Percentiles rank a stretch among this genome's conserved stretches.
Conservation (phyloP, 2,888 invertebrate genomes). For the Masnerella sp. region DNA sequence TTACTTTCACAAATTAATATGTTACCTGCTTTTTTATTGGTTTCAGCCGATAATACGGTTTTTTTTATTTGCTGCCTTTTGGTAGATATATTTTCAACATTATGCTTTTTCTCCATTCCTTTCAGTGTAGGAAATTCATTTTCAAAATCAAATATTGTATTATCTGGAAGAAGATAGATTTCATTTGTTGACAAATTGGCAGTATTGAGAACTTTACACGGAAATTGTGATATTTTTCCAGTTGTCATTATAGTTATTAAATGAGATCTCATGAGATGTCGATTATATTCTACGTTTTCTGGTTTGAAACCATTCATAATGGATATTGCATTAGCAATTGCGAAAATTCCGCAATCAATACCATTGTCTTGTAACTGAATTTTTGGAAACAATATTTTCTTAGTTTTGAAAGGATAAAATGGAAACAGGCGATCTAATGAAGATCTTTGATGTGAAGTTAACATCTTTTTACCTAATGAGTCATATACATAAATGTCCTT, state of each 20-base stretch:
- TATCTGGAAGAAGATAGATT: too few species aligned
- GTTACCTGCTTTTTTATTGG: too few species aligned
- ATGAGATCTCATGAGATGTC: conserved; percentile 54
- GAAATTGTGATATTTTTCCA: background rate
- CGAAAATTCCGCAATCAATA: conserved; percentile 36
- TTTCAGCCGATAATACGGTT: too few species aligned
- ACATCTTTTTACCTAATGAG: conserved; percentile 3
- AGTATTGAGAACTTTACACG: background rate
- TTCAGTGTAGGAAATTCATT: too few species aligned
- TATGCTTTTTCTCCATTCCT: too few species aligned
- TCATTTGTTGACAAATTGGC: too few species aligned
- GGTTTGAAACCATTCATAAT: conserved; percentile 23
- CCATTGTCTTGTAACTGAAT: conserved; percentile 28
- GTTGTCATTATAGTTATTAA: conserved; percentile 11
- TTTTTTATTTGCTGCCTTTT: too few species aligned
- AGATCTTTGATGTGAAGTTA: conserved; percentile 9
- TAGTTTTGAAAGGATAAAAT: conserved; percentile 10
- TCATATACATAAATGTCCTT: conserved; percentile 11
- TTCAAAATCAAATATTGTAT: too few species aligned
- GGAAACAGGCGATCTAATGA: conserved; percentile 33
- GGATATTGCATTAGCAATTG: conserved; percentile 37
- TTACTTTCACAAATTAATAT: too few species aligned
- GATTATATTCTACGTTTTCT: conserved; percentile 28
- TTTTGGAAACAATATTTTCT: conserved; percentile 12
- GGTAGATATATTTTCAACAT: too few species aligned